Evolutionary conservation across 2,888 invertebrate species (phyloP), one percentile per base, ranked within the genome.

Genomic region (Trypoxylon attenuatum): DNA sequence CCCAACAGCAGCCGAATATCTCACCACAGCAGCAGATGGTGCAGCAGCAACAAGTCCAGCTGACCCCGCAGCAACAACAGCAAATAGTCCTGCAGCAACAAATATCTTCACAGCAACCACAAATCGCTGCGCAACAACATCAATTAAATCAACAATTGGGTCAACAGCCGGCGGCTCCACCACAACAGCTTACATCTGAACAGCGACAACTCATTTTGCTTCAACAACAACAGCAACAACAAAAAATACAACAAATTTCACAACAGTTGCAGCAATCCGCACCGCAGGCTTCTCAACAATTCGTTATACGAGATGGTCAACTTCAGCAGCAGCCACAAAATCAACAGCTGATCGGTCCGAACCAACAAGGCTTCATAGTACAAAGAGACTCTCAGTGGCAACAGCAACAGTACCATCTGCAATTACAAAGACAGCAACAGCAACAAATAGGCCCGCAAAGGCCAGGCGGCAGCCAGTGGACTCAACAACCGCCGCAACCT

Each of bases 311-410:
- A 45, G 88, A 89, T 29, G 82, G 84, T n/a, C 84, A 85, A 27
- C 64, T 83, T 33, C 84, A 86, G 49, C 86, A 86, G 47, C 87
- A 87, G 41, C 76, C 83, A 8, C 85, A 87, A 39, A 87, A 85
- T 51, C 87, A 89, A 19, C 85, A 84, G 25, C 25, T 87, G 47
- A 81, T 86, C 15, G 78, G 73, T 38, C 82, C 83, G 5, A 85
- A 84, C 73, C 86, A 86, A 51, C 84, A 86, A 65, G 76, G 80
- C 27, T 85, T 82, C 50, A 84, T 84, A 55, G 87, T 83, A 3
- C 89, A 89, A 47, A 90, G 91, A 71, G 91, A 92, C 74, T 88
- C 91, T 23, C 88, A 92, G 21, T 90, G 91, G 82, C 92, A 92
- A 73, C 88, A 88, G 82, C 71, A 73, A 38, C 88, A 89, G 18